phyloP scores from a whole-genome alignment of 2,797 vertebrate genomes.

The Enteromius anoplus region DNA sequence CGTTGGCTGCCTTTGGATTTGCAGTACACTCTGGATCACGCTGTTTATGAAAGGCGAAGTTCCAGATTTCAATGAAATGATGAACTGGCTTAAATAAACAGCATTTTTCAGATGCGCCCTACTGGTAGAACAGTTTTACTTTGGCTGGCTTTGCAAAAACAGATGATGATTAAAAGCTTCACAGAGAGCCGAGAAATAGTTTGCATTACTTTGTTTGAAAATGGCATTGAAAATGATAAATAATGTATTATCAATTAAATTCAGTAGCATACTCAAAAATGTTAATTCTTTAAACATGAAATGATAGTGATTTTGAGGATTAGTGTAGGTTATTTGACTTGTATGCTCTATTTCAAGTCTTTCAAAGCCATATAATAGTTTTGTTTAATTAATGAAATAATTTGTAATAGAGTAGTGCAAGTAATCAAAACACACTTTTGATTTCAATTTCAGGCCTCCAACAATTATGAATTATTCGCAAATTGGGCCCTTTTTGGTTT shows the following conservation, averaged over 20 bases:
- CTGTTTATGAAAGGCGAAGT: neutral
- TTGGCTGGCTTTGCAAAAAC: conserved; percentile 13
- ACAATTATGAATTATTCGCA: neutral
- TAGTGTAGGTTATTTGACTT: neutral
- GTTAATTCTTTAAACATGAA: neutral
- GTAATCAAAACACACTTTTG: neutral
- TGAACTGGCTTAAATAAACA: conserved; percentile 1
- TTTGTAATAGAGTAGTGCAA: neutral
- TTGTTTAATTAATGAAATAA: neutral
- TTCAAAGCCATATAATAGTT: neutral
- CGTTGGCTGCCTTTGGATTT: neutral
- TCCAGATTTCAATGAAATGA: conserved; percentile 29
- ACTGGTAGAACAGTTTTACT: conserved; percentile 16
- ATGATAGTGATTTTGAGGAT: neutral
- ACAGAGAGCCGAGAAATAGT: neutral
- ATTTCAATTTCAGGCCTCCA: neutral
- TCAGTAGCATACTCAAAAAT: neutral
- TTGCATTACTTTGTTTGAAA: neutral
- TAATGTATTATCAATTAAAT: no score
- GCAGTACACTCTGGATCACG: conserved; percentile 9
- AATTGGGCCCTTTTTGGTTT: neutral
- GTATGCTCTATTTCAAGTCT: neutral
- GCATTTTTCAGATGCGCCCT: neutral
- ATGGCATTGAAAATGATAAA: neutral
- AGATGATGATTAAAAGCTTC: conserved; percentile 3